These are phyloP conservation scores for Copsychus sechellarum DNA, from an alignment of 2,113 vertebrate genomes.

Conservation along the genomic window DNA sequence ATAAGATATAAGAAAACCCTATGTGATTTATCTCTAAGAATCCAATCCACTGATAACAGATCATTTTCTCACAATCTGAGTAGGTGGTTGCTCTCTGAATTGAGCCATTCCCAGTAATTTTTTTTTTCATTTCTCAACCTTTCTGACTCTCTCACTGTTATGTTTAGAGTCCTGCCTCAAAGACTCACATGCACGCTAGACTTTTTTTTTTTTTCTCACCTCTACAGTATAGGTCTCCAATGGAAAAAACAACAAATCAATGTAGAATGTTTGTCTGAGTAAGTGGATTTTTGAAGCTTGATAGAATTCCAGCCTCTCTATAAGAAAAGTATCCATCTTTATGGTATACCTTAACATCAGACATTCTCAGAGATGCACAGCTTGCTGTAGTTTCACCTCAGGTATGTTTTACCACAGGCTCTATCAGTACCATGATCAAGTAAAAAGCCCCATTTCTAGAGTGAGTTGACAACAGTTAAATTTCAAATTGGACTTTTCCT, in stretches of 20 bases:
- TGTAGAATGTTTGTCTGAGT: not conserved
- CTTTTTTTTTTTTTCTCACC: not conserved
- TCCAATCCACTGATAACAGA: not conserved
- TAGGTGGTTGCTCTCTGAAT: not conserved
- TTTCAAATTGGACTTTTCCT: not conserved
- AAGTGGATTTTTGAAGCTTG: not conserved
- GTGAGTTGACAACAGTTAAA: not conserved
- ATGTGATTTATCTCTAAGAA: not conserved
- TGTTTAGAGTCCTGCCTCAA: not conserved
- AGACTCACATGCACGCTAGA: not conserved
- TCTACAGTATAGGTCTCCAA: not conserved
- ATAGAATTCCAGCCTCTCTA: not conserved
- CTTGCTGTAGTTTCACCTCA: not conserved
- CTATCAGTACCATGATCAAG: not conserved
- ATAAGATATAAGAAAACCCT: not conserved
- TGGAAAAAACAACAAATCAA: not conserved
- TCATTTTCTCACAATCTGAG: not conserved
- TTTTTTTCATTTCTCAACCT: not conserved
- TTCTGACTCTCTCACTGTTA: not conserved
- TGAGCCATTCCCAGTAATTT: not conserved
- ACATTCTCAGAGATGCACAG: not conserved
- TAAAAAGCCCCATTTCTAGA: not conserved
- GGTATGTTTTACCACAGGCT: not conserved
- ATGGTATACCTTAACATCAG: not conserved
- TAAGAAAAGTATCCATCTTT: not conserved